Conservation (phyloP, 2,888 invertebrate genomes). For the Drosophila multiciliata region DNA sequence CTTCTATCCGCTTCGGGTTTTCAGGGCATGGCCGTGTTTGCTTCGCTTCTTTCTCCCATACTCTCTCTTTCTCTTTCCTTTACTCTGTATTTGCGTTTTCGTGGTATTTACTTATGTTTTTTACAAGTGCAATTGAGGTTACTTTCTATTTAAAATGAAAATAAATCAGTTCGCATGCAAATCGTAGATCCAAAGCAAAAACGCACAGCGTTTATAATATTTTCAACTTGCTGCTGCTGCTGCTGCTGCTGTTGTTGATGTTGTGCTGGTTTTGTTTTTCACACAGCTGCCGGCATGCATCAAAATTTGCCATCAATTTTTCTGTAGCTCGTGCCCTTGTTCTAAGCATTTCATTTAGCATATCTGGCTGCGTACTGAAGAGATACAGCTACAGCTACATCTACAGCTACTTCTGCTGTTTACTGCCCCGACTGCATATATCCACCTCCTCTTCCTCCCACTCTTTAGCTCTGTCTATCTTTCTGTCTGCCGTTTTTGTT, state of each 20-base stretch:
- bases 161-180: conserved; percentile 72
- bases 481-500: background rate
- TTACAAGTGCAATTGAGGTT: conserved; percentile 78
- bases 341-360: conserved; percentile 43
- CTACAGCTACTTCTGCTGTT: conserved; percentile 14
- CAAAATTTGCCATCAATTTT: conserved; percentile 77
- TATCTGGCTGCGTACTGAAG: conserved; percentile 1
- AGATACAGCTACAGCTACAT: conserved; percentile 5
- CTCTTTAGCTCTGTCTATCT: background rate
- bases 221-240: conserved; percentile 8
- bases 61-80: background rate
- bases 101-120: conserved; percentile 75
- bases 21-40: conserved; percentile 44
- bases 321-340: conserved; percentile 47
- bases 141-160: conserved; percentile 77
- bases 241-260: conserved; percentile 12
- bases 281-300: conserved; percentile 74
- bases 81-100: conserved; percentile 37
- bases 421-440: conserved; percentile 13
- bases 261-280: conserved; percentile 50
- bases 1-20: background rate
- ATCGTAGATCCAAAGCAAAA: conserved; percentile 48
- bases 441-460: background rate
- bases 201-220: conserved; percentile 29
- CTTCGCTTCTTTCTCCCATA: conserved; percentile 29